phyloP scores from a whole-genome alignment of 2,797 vertebrate species.

The Phrynocephalus guinanensis region DNA sequence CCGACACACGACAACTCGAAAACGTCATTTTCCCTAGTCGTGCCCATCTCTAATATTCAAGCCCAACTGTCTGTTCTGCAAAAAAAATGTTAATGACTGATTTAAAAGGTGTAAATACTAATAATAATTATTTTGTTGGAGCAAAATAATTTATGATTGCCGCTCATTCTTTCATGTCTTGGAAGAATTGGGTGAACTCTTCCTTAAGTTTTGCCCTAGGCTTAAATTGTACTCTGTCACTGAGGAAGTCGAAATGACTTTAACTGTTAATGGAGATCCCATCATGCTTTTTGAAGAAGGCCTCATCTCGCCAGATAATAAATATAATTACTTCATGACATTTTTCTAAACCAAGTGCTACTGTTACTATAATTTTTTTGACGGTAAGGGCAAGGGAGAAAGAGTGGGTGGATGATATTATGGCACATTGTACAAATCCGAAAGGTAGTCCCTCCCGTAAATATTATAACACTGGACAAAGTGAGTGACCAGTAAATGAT shows the following conservation, averaged over 20 bases:
- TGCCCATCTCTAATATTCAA: no score
- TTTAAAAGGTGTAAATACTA: background rate
- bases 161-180: no score
- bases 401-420: background rate
- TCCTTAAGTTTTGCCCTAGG: background rate
- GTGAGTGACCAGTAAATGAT: no score
- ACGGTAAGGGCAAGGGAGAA: background rate
- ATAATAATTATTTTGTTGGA: background rate
- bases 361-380: background rate
- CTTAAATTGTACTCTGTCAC: background rate
- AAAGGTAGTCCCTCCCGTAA: background rate
- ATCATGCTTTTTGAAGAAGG: background rate
- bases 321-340: background rate
- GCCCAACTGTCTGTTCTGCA: background rate
- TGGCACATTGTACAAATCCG: background rate
- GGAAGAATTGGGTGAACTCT: no score
- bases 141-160: background rate
- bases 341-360: background rate
- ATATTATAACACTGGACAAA: background rate
- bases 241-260: slow-evolving; percentile 5
- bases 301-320: background rate
- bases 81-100: background rate
- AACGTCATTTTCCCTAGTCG: no score
- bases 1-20: no score
- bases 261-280: background rate